These are phyloP conservation scores for Tromatobia lineatoria DNA, from an alignment of 2,888 invertebrate species.

Conservation along the genomic window DNA sequence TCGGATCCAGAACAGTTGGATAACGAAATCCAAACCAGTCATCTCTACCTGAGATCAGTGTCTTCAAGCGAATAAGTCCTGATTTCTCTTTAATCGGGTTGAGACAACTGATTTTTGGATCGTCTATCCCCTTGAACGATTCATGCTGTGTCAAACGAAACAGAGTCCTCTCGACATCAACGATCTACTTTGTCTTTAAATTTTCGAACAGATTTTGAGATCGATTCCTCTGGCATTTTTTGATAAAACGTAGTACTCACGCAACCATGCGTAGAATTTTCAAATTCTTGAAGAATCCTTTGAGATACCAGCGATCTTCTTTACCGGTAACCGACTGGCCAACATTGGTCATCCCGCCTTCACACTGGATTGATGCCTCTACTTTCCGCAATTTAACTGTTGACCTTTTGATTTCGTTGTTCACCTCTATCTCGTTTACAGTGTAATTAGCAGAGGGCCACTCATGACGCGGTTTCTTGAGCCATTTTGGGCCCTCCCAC, in stretches of 20 bases:
- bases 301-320: slow-evolving; percentile 29
- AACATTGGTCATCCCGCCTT: neutral
- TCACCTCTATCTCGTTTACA: slow-evolving; percentile 53
- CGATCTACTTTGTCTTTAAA: slow-evolving; percentile 60
- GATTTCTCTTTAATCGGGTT: slow-evolving; percentile 59
- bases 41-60: slow-evolving; percentile 62
- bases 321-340: neutral
- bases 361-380: neutral
- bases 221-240: slow-evolving; percentile 30
- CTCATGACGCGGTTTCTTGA: slow-evolving; percentile 61
- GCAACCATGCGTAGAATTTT: slow-evolving; percentile 71
- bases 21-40: slow-evolving; percentile 69
- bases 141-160: slow-evolving; percentile 55
- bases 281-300: slow-evolving; percentile 58
- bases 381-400: neutral
- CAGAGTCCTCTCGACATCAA: slow-evolving; percentile 52
- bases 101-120: slow-evolving; percentile 50
- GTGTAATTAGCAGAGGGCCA: slow-evolving; percentile 69
- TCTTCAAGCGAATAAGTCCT: slow-evolving; percentile 68
- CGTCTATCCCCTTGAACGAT: slow-evolving; percentile 48
- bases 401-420: slow-evolving; percentile 39
- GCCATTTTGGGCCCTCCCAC: slow-evolving; percentile 79
- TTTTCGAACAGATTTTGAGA: slow-evolving; percentile 50
- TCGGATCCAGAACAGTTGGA: slow-evolving; percentile 74
- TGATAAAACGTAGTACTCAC: slow-evolving; percentile 65